A percentile compares a stretch with the other conserved stretches of the same genome.
phyloP scores from a whole-genome alignment of 2,888 invertebrate genomes.

The Ischnura elegans region DNA sequence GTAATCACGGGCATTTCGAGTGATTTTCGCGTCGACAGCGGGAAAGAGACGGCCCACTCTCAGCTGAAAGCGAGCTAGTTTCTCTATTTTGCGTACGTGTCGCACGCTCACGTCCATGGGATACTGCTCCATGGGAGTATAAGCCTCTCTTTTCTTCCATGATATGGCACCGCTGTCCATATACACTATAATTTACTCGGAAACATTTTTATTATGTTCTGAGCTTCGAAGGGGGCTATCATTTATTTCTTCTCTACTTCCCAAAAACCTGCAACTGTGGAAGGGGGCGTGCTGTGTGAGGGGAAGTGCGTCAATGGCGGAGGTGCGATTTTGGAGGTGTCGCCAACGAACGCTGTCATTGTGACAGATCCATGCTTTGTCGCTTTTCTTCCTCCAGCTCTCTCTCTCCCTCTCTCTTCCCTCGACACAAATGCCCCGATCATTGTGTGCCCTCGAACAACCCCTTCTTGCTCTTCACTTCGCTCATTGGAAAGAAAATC shows the following conservation, averaged over 20 bases:
- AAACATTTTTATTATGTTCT: not conserved
- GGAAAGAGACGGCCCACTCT: no score
- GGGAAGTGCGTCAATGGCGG: no score
- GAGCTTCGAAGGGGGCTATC: not conserved
- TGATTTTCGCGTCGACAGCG: not conserved
- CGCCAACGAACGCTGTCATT: no score
- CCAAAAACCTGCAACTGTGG: not conserved
- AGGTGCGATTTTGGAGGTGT: no score
- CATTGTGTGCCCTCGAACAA: no score
- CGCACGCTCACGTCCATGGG: no score
- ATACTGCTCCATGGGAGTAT: not conserved
- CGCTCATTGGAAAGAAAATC: no score
- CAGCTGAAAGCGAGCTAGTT: not conserved
- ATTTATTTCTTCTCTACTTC: not conserved
- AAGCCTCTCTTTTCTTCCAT: not conserved
- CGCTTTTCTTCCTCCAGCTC: not conserved
- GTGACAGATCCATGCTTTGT: no score
- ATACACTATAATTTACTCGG: not conserved
- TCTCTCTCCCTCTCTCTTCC: not conserved
- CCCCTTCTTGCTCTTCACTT: slow-evolving; percentile 7
- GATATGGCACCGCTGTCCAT: not conserved
- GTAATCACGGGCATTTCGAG: not conserved
- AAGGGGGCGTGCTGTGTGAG: no score
- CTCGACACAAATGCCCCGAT: no score
- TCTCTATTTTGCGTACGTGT: not conserved